Evolutionary conservation across 2,113 vertebrate genomes (phyloP), one percentile per base, ranked within the genome.

Genomic region (Muntiacus reevesi): DNA sequence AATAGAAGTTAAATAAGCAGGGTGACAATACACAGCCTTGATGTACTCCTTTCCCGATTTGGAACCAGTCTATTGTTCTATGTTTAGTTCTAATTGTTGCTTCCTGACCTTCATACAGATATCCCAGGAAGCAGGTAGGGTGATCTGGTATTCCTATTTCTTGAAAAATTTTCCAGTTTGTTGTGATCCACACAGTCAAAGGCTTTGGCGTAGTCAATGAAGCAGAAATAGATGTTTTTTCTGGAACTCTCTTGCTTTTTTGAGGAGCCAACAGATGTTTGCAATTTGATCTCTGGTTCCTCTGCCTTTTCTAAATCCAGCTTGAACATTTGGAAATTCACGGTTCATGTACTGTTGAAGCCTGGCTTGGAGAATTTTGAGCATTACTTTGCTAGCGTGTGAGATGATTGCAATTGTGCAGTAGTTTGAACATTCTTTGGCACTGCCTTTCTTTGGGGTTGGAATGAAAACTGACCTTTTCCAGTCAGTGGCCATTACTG

Each of bases 261-360:
- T 4, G 1, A n/a, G n/a, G 4, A 67, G 19, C 64, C 64, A 67
- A 2, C 16, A 19, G 33, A 67, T 67, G 64, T 67, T 67, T 19
- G 64, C 33, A 67, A 67, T 67, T 67, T n/a, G 64, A 67, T 67
- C 16, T 67, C 33, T 67, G 64, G 64, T 67, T 67, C 33, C 64
- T n/a, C 64, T 67, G 64, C 33, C 33, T 19, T 67, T 67, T n/a
- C 64, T 67, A 67, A 67, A 67, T 10, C 33, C 16, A 67, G 33
- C 64, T 67, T 67, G 64, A 67, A 67, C 33, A 67, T 67, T 10
- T 19, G 62, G 33, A n/a, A 67, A 33, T 5, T 67, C 33, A 19
- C 0, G 2, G 62, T 67, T 67, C 16, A n/a, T 0, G 1, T n/a
- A n/a, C 7, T 67, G 16, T 5, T 67, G 16, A 67, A n/a, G 16